Conservation (phyloP, 92 coral and sea anemone genomes). For the Zoanthus sansibaricus region DNA sequence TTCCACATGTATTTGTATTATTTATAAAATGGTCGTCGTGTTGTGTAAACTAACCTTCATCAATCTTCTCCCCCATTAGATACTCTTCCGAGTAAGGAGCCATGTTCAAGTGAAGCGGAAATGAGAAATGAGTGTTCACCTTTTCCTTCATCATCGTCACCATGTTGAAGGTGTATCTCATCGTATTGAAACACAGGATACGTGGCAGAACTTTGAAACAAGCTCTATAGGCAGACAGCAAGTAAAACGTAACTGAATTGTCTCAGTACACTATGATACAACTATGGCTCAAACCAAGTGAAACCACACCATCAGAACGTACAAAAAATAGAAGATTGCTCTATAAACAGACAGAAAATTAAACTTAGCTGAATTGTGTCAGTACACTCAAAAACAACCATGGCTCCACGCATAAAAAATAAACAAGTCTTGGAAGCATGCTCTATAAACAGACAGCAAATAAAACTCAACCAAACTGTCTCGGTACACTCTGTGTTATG, state of each 20-base stretch:
- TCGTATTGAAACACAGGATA: slow-evolving; percentile 98
- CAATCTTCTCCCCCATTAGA: slow-evolving; percentile 96
- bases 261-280: not conserved
- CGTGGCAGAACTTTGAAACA: slow-evolving; percentile 98
- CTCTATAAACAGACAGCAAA: not conserved
- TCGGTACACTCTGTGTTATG: not conserved
- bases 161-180: slow-evolving; percentile 99
- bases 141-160: slow-evolving; percentile 99
- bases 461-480: not conserved
- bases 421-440: no score
- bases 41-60: slow-evolving; percentile 72
- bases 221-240: slow-evolving; percentile 65
- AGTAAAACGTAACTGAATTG: not conserved
- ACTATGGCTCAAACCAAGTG: no score
- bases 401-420: no score
- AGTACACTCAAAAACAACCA: no score
- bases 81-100: slow-evolving; percentile 99
- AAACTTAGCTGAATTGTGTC: no score
- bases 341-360: no score
- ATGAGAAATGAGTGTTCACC: slow-evolving; percentile 98
- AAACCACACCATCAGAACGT: no score
- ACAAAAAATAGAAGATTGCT: no score
- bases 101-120: slow-evolving; percentile 98
- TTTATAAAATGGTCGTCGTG: no score
- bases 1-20: not conserved